These are phyloP conservation scores for Coleophora deauratella DNA, from an alignment of 2,888 invertebrate species.

Conservation along the genomic window DNA sequence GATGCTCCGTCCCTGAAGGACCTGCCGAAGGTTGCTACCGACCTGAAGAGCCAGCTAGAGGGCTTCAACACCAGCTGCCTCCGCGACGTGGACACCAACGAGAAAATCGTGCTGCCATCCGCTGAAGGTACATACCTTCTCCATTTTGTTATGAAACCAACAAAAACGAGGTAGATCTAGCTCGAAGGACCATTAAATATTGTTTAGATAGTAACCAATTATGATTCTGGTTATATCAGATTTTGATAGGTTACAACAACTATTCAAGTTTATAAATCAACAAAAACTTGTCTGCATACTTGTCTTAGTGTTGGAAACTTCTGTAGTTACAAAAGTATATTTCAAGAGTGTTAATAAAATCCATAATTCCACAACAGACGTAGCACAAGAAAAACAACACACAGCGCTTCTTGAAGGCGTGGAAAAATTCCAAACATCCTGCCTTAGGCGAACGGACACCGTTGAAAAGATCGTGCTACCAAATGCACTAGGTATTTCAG, in stretches of 20 bases:
- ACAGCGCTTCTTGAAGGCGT: slow-evolving; percentile 84
- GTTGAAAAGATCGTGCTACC: slow-evolving; percentile 88
- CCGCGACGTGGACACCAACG: slow-evolving; percentile 91
- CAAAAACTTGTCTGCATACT: no score
- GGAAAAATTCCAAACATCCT: slow-evolving; percentile 83
- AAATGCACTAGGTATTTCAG: slow-evolving; percentile 83
- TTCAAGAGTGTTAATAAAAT: no score
- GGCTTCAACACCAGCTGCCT: slow-evolving; percentile 91
- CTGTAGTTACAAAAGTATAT: no score
- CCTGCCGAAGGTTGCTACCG: slow-evolving; percentile 90
- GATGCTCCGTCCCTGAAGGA: slow-evolving; percentile 87
- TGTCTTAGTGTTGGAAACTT: no score
- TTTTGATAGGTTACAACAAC: no score
- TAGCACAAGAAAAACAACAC: slow-evolving; percentile 83
- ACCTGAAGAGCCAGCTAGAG: slow-evolving; percentile 93
- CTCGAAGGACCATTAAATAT: no score
- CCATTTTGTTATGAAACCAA: no score
- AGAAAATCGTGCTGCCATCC: slow-evolving; percentile 94
- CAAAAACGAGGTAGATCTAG: no score
- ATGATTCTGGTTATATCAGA: no score
- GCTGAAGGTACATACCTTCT: slow-evolving; percentile 83
- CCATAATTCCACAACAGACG: slow-evolving; percentile 67
- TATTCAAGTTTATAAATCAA: no score
- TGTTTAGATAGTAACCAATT: no score
- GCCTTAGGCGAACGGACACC: slow-evolving; percentile 84